Evolutionary conservation across 2,113 vertebrate genomes (phyloP).

Genomic region (Glareola pratincola): DNA sequence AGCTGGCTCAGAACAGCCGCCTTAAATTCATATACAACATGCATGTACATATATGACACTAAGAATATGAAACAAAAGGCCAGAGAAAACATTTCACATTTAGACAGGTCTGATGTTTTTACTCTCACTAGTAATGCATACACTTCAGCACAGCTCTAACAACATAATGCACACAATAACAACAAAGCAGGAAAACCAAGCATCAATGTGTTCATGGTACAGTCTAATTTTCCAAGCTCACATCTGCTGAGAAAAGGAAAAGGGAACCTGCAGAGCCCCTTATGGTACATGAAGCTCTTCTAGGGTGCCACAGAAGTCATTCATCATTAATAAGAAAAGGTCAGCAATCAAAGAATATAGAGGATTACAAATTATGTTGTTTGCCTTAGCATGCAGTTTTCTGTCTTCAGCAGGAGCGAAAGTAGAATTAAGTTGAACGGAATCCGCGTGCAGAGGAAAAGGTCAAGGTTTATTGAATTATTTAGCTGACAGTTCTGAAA

Average conservation of each 20-base stretch:
- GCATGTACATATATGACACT: fast-evolving
- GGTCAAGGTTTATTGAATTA: background rate
- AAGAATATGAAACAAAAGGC: background rate
- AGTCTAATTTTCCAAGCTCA: background rate
- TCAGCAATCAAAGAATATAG: background rate
- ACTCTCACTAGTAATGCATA: fast-evolving
- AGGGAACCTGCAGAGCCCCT: background rate
- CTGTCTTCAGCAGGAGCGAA: background rate
- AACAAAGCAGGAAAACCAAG: background rate
- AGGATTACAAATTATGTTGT: background rate
- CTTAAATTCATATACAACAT: fast-evolving
- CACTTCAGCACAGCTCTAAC: fast-evolving
- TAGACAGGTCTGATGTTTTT: background rate
- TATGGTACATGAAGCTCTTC: background rate
- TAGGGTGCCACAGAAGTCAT: background rate
- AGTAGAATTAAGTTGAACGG: background rate
- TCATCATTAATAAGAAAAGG: background rate
- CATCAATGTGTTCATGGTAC: background rate
- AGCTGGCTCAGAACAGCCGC: background rate
- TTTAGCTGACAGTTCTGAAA: background rate
- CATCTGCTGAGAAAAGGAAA: background rate
- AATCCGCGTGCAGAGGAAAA: background rate
- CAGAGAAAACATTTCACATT: background rate
- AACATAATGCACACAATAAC: background rate
- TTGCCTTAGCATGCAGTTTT: background rate